Evolutionary conservation across 2,797 vertebrate species (phyloP), one percentile per base, ranked within the genome.

Genomic region (Otus scops): DNA sequence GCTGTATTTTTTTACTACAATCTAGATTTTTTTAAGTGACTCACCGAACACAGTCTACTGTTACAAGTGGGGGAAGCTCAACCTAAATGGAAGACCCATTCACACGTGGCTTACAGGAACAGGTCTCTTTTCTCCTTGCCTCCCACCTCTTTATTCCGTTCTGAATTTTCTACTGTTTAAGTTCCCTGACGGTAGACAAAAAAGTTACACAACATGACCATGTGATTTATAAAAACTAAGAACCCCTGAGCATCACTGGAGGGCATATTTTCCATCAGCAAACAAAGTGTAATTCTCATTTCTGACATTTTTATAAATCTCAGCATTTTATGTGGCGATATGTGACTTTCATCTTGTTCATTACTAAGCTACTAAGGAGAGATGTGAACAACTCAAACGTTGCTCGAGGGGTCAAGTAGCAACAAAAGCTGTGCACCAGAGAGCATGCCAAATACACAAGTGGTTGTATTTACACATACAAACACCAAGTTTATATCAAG

Each of bases 121-220:
- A 54, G 24, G 38, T 91, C 18, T 39, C 34, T 70, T 45, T 21
- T 30, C 47, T 38, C 15, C 13, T 34, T 24, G 12, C 20, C 9
- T 65, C 51, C 27, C 67, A 22, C 32, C 47, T 38, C 24, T 38
- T 50, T 47, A 47, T 64, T 22, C 26, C 22, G 3, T 22, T 87
- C 69, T 45, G 15, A 57, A 27, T 38, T 68, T 89, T 57, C 53
- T 61, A 38, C 38, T 65, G 13, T 24, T 76, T 50, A 60, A 92
- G 27, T 10, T 91, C 41, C 54, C 45, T 47, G 22, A 65, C 9
- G 4, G 27, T 3, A 36, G 27, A 61, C 24, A 54, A 27, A 61
- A 83, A n/a, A 2, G 4, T 36, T 53, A 74, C 65, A n/a, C 18
- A 51, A 57, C 0, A 0, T 7, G n/a, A 74, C 10, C 27, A 63